A percentile compares a stretch with the other conserved stretches of the same genome.
Evolutionary conservation across 2,113 vertebrate genomes (phyloP).

Genomic region (Plectropomus leopardus): DNA sequence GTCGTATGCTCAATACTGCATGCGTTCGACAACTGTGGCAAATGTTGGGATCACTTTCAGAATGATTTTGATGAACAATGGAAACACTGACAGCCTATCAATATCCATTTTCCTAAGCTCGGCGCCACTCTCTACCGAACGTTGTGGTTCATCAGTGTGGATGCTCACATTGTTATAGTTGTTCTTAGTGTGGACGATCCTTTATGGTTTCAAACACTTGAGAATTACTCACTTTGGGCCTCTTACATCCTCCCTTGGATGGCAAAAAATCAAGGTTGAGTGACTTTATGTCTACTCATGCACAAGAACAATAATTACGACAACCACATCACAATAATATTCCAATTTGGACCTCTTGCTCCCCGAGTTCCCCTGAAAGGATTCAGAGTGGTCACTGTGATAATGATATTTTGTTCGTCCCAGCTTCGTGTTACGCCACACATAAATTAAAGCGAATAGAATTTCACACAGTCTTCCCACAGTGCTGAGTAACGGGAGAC

Average conservation of each 20-base stretch:
- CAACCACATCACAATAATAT: background rate
- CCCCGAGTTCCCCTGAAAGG: slow-evolving; percentile 5
- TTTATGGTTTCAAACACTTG: background rate
- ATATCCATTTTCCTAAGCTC: too few species aligned
- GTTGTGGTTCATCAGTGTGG: too few species aligned
- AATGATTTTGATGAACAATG: too few species aligned
- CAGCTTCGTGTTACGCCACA: background rate
- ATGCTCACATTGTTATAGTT: too few species aligned
- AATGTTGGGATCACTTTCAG: too few species aligned
- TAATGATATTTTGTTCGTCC: slow-evolving; percentile 41
- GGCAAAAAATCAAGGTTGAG: background rate
- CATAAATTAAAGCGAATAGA: slow-evolving; percentile 10
- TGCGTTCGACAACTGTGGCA: too few species aligned
- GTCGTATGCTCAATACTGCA: too few species aligned
- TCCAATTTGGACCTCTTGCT: background rate
- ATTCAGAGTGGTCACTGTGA: slow-evolving; percentile 19
- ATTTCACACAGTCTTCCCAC: slow-evolving; percentile 2
- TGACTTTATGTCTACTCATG: background rate
- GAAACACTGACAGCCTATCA: too few species aligned
- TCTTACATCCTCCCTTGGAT: background rate
- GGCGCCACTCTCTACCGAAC: too few species aligned
- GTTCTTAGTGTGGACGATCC: too few species aligned
- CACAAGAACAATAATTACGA: background rate
- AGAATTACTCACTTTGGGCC: background rate
- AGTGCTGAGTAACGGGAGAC: slow-evolving; percentile 16